A percentile compares a stretch with the other conserved stretches of the same genome.
phyloP scores from a whole-genome alignment of 2,113 vertebrate genomes.

The Micromys minutus region DNA sequence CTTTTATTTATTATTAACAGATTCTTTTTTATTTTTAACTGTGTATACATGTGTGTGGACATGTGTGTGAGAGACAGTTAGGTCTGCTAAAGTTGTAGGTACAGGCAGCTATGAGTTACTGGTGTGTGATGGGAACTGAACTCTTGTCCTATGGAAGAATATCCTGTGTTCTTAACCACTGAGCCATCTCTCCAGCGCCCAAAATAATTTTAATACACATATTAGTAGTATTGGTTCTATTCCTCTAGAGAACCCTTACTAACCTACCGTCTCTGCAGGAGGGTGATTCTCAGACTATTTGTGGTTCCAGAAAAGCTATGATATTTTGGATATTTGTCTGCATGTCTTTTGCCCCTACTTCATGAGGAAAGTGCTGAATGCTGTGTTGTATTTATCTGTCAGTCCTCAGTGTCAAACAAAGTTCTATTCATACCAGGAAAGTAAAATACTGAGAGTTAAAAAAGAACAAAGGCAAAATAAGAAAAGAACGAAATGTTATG shows the following conservation, averaged over 20 bases:
- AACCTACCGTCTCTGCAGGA: neutral
- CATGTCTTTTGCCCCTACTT: accelerated
- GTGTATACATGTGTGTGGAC: neutral
- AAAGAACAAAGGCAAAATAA: neutral
- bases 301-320: neutral
- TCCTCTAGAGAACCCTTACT: neutral
- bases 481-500: neutral
- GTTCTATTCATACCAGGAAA: accelerated
- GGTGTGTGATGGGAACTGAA: neutral
- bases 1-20: neutral
- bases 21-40: neutral
- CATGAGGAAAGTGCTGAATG: neutral
- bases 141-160: neutral
- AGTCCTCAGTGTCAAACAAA: neutral
- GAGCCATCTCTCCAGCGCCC: neutral
- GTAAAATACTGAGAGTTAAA: neutral
- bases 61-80: neutral
- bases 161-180: neutral
- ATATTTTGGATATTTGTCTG: neutral
- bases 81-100: neutral
- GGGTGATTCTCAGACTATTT: neutral
- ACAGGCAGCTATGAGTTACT: neutral
- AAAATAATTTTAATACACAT: neutral
- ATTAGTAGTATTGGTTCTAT: neutral
- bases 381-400: accelerated